Conservation (phyloP, 2,113 vertebrate species). For the Theristicus caerulescens region DNA sequence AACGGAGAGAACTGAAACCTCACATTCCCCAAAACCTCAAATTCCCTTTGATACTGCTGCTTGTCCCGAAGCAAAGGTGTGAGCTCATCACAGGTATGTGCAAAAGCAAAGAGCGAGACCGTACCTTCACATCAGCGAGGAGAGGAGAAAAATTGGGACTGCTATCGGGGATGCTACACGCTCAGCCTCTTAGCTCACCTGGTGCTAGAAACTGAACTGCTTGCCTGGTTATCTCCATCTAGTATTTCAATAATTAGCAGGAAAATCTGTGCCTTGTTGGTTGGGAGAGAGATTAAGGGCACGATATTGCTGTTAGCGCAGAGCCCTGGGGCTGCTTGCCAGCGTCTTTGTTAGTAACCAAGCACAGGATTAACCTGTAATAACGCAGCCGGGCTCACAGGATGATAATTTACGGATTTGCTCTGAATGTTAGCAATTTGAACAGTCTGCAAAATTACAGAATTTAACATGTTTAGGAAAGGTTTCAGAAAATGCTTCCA, state of each 20-base stretch:
- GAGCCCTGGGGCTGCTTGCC: not conserved
- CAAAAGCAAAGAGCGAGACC: not conserved
- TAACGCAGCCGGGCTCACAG: not conserved
- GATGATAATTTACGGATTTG: not conserved
- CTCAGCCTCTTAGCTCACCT: not conserved
- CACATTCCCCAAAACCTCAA: not conserved
- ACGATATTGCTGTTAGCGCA: accelerated
- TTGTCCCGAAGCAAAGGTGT: not conserved
- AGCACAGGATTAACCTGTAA: not conserved
- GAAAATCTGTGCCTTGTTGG: not conserved
- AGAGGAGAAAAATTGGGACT: not conserved
- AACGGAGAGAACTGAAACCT: accelerated
- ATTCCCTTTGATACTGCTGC: too few species aligned
- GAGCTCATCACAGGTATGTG: not conserved
- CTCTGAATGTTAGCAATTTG: not conserved
- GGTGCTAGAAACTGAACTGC: accelerated
- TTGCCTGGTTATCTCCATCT: not conserved
- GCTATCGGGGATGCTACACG: not conserved
- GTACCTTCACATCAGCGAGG: accelerated
- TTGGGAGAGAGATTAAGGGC: not conserved
- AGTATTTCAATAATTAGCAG: not conserved
- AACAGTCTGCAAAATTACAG: not conserved
- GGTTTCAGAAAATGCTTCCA: not conserved
- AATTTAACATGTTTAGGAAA: not conserved
- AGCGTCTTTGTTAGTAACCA: not conserved